Evolutionary conservation across 1,140 invertebrate genomes (phyloP).

Genomic region (Aphelinus certus): DNA sequence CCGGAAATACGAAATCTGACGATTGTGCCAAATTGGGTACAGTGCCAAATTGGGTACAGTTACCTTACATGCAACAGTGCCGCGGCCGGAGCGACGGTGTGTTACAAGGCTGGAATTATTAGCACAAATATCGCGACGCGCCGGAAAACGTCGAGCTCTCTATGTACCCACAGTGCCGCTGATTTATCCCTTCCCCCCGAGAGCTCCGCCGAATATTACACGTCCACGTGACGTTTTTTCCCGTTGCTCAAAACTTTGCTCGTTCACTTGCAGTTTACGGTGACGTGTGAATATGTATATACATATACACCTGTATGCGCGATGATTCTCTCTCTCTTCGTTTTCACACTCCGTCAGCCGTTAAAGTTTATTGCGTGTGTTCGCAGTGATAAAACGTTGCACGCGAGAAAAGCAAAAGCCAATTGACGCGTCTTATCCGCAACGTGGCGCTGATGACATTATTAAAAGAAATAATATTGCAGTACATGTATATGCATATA

Average conservation of each 20-base stretch:
- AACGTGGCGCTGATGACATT: neutral
- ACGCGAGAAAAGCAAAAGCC: neutral
- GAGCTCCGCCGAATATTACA: neutral
- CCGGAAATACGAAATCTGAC: too few species aligned
- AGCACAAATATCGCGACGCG: too few species aligned
- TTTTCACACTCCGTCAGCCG: neutral
- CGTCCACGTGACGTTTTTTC: slow-evolving; percentile 4
- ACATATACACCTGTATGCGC: too few species aligned
- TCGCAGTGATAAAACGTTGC: neutral
- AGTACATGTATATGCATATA: too few species aligned
- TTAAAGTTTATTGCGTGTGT: neutral
- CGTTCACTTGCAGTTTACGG: slow-evolving; percentile 3
- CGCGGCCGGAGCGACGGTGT: too few species aligned
- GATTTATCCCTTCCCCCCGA: slow-evolving; percentile 10
- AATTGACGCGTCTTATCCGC: neutral
- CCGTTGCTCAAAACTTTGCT: neutral
- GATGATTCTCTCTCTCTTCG: neutral
- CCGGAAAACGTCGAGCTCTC: too few species aligned
- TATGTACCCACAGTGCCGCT: neutral
- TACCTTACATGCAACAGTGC: too few species aligned
- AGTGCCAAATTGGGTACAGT: too few species aligned
- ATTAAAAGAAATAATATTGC: too few species aligned
- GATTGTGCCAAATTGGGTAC: too few species aligned
- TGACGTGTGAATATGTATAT: neutral
- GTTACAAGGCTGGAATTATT: too few species aligned